A percentile compares a stretch with the other conserved stretches of the same genome.
Evolutionary conservation across 1,140 invertebrate genomes (phyloP).

Genomic region (Drosophila quadrilineata): DNA sequence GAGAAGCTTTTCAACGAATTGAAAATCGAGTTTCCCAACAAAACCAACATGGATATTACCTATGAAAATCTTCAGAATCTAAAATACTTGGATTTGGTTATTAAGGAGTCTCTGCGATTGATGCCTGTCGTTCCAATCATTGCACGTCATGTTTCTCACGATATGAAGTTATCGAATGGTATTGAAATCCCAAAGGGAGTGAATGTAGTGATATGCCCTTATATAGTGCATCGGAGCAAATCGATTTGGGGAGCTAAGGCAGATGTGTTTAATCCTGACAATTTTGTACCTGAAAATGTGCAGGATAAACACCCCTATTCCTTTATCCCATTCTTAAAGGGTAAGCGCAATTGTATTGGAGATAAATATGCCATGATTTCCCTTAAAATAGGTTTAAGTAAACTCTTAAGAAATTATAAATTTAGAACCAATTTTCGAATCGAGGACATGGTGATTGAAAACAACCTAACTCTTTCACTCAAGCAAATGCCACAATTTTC

Average conservation of each 20-base stretch:
- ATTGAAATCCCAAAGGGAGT: slow-evolving; percentile 51
- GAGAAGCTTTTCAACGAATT: slow-evolving; percentile 84
- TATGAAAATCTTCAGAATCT: slow-evolving; percentile 83
- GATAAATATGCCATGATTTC: slow-evolving; percentile 48
- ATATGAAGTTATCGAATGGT: slow-evolving; percentile 47
- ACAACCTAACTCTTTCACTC: slow-evolving; percentile 47
- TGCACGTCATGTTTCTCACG: slow-evolving; percentile 15
- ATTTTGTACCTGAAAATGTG: slow-evolving; percentile 61
- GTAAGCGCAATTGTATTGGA: slow-evolving; percentile 74
- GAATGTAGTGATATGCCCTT: slow-evolving; percentile 55
- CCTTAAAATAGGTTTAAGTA: slow-evolving; percentile 43
- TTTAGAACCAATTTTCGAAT: slow-evolving; percentile 34
- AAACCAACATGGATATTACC: slow-evolving; percentile 77
- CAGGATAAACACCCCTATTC: slow-evolving; percentile 61
- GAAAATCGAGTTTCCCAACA: slow-evolving; percentile 82
- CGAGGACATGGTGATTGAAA: slow-evolving; percentile 36
- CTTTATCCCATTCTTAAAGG: slow-evolving; percentile 74
- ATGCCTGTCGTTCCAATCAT: slow-evolving; percentile 55
- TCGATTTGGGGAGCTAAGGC: slow-evolving; percentile 67
- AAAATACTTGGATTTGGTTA: slow-evolving; percentile 85
- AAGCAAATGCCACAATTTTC: no score
- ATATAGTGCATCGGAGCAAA: slow-evolving; percentile 62
- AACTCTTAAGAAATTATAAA: slow-evolving; percentile 46
- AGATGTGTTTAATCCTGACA: slow-evolving; percentile 69
- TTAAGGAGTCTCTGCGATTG: slow-evolving; percentile 85